Percentiles rank a stretch among this genome's conserved stretches.
phyloP scores from a whole-genome alignment of 2,888 invertebrate genomes.

The Ichneumoninae sp. region DNA sequence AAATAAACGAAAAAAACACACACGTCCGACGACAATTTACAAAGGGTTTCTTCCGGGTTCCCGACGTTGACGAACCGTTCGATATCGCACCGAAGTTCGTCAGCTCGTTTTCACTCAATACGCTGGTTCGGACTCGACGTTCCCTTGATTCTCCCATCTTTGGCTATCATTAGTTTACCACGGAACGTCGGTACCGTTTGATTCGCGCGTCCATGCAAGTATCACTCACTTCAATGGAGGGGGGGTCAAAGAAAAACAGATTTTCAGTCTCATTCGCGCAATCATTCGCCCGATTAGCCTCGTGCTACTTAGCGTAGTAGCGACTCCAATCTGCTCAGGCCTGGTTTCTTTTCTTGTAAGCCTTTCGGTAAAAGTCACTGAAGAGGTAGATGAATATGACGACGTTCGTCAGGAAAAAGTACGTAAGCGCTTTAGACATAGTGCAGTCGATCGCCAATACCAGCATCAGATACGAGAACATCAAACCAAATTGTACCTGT shows the following conservation, averaged over 20 bases:
- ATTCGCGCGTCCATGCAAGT: not conserved
- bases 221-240: conserved; percentile 19
- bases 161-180: conserved; percentile 56
- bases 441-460: conserved; percentile 86
- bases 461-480: conserved; percentile 87
- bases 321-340: conserved; percentile 64
- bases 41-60: not conserved
- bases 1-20: not conserved
- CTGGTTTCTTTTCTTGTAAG: conserved; percentile 85
- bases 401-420: conserved; percentile 86
- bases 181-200: conserved; percentile 25
- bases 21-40: conserved; percentile 2
- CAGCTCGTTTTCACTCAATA: not conserved
- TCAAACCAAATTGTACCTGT: conserved; percentile 89
- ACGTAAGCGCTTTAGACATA: conserved; percentile 86
- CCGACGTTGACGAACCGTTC: not conserved
- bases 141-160: conserved; percentile 57
- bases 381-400: conserved; percentile 87
- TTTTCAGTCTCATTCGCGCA: conserved; percentile 23
- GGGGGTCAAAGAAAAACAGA: not conserved
- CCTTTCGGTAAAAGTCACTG: conserved; percentile 86
- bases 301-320: not conserved
- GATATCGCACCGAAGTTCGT: not conserved
- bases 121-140: conserved; percentile 3
- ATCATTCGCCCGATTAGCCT: conserved; percentile 13